Percentiles rank a stretch among this genome's conserved stretches.
phyloP scores from a whole-genome alignment of 2,888 invertebrate species.

The Drosophila pegasa region DNA sequence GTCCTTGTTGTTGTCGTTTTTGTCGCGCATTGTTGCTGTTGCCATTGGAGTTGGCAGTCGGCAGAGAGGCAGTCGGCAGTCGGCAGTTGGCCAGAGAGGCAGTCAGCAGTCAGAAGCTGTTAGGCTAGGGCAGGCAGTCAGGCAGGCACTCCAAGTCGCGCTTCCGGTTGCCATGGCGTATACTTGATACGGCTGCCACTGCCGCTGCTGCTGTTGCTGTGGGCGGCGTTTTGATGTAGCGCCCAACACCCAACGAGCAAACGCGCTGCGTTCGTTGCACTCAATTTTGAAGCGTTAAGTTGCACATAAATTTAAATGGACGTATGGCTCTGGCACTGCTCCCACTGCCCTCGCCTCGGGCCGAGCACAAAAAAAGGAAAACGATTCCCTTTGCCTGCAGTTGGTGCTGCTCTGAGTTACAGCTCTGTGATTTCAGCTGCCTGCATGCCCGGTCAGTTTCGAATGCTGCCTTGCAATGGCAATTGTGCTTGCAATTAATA shows the following conservation, averaged over 20 bases:
- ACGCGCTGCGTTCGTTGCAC: slow-evolving; percentile 75
- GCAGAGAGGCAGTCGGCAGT: neutral
- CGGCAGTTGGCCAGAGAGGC: slow-evolving; percentile 5
- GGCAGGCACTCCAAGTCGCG: slow-evolving; percentile 78
- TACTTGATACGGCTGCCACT: slow-evolving; percentile 71
- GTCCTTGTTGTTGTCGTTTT: slow-evolving; percentile 67
- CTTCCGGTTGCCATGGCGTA: slow-evolving; percentile 77
- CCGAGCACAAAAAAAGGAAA: slow-evolving; percentile 49
- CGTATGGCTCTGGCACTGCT: slow-evolving; percentile 14
- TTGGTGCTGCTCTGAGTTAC: slow-evolving; percentile 4
- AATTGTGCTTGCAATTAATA: slow-evolving; percentile 63
- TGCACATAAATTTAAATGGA: slow-evolving; percentile 80
- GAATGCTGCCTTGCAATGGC: slow-evolving; percentile 20
- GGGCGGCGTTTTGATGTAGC: slow-evolving; percentile 42
- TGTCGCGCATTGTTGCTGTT: slow-evolving; percentile 72
- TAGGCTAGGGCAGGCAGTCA: slow-evolving; percentile 53
- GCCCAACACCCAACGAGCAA: slow-evolving; percentile 13
- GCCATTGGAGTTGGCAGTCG: slow-evolving; percentile 19
- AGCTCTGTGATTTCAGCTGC: slow-evolving; percentile 40
- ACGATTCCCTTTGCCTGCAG: slow-evolving; percentile 34
- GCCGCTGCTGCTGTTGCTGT: slow-evolving; percentile 59
- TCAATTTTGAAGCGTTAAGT: slow-evolving; percentile 81
- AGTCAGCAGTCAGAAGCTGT: slow-evolving; percentile 32
- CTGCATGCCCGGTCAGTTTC: slow-evolving; percentile 30
- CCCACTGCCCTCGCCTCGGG: slow-evolving; percentile 4